Percentiles rank a stretch among this genome's conserved stretches.
Evolutionary conservation across 1,140 invertebrate species (phyloP).

Genomic region (Muscidifurax raptorellus): DNA sequence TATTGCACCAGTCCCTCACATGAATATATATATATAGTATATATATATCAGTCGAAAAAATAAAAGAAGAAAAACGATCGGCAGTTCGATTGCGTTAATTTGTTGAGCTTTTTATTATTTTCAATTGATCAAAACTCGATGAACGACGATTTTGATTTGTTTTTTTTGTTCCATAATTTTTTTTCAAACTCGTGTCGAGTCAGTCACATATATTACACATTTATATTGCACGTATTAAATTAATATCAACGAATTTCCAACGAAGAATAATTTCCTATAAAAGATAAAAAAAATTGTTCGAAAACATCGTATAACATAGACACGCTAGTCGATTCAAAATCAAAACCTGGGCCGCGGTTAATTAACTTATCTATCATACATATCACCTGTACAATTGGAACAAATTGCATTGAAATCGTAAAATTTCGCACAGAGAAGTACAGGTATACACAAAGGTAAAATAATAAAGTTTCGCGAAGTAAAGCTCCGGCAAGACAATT

Average conservation of each 20-base stretch:
- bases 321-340: too few species aligned
- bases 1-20: conserved; percentile 62
- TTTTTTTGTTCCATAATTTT: neutral
- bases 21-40: too few species aligned
- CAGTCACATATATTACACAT: neutral
- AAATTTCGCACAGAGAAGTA: neutral
- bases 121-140: neutral
- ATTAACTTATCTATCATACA: neutral
- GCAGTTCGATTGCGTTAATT: neutral
- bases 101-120: neutral
- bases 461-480: neutral
- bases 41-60: conserved; percentile 13
- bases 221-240: conserved; percentile 19
- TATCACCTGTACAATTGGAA: neutral
- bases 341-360: too few species aligned
- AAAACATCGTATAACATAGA: neutral
- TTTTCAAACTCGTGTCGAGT: neutral
- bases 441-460: too few species aligned
- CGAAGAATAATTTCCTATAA: neutral
- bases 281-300: neutral
- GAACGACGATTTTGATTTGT: neutral
- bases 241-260: neutral
- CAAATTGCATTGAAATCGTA: neutral
- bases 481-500: neutral
- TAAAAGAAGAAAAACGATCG: conserved; percentile 17